Percentiles rank a stretch among this genome's conserved stretches.
Evolutionary conservation across 1,140 invertebrate genomes (phyloP).

Genomic region (Drosophila gunungcola): DNA sequence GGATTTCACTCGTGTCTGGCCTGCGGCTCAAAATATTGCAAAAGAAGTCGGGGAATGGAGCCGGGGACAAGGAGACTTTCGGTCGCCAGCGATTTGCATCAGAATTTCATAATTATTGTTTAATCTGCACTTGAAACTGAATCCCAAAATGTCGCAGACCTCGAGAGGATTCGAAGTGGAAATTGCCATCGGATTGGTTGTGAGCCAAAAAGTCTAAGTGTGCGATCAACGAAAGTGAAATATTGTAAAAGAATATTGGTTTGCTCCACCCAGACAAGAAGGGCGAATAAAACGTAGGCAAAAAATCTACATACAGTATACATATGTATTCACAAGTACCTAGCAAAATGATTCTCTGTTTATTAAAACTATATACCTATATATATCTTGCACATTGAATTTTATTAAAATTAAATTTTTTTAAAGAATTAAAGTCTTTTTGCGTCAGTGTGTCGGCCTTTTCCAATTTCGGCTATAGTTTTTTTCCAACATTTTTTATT

Average conservation of each 20-base stretch:
- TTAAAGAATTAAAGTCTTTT: not conserved
- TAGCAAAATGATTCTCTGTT: too few species aligned
- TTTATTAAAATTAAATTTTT: not conserved
- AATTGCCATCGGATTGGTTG: conserved; percentile 10
- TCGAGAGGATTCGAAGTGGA: conserved; percentile 6
- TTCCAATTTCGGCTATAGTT: conserved; percentile 10
- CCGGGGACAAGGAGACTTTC: conserved; percentile 10
- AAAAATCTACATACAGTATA: too few species aligned
- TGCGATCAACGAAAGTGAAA: conserved; percentile 1
- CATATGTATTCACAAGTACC: too few species aligned
- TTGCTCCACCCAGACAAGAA: not conserved
- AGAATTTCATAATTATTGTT: conserved; percentile 79
- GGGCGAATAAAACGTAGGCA: not conserved
- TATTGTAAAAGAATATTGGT: not conserved
- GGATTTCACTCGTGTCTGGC: conserved; percentile 13
- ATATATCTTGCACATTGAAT: not conserved
- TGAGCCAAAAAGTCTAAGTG: not conserved
- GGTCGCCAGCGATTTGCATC: conserved; percentile 64
- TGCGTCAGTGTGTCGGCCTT: not conserved
- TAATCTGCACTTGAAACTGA: conserved; percentile 67
- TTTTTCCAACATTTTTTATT: conserved; percentile 25
- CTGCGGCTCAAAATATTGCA: conserved; percentile 15
- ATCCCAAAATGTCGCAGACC: conserved; percentile 46
- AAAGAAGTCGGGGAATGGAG: not conserved
- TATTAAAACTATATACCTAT: too few species aligned